Conservation (phyloP, 1,140 invertebrate genomes). For the Drosophila subobscura region DNA sequence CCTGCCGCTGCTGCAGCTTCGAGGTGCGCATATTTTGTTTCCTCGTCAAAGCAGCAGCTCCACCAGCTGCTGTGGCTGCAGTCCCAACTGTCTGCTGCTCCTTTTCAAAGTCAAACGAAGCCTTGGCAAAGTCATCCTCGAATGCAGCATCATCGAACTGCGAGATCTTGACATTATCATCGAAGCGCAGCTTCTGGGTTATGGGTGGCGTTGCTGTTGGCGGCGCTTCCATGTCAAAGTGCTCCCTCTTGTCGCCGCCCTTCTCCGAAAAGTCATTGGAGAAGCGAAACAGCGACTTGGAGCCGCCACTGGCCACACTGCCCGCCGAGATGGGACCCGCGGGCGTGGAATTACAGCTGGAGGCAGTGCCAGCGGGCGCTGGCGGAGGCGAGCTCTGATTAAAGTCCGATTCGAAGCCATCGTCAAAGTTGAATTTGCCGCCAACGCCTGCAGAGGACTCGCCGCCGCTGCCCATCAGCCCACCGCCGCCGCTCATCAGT, state of each 20-base stretch:
- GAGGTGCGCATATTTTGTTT: slow-evolving; percentile 73
- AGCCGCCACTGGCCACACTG: slow-evolving; percentile 34
- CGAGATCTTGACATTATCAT: slow-evolving; percentile 83
- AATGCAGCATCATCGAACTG: slow-evolving; percentile 82
- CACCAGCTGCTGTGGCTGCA: slow-evolving; percentile 1
- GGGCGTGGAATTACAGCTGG: slow-evolving; percentile 77
- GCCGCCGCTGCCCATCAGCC: slow-evolving; percentile 60
- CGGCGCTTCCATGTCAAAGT: slow-evolving; percentile 57
- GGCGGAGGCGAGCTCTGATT: slow-evolving; percentile 80
- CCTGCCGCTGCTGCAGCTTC: slow-evolving; percentile 78
- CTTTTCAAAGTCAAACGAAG: slow-evolving; percentile 80
- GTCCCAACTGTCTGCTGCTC: slow-evolving; percentile 57
- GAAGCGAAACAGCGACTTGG: slow-evolving; percentile 84
- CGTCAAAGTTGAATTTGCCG: slow-evolving; percentile 80
- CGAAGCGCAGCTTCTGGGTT: slow-evolving; percentile 81
- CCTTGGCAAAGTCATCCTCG: slow-evolving; percentile 83
- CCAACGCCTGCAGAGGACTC: slow-evolving; percentile 58
- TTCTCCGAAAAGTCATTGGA: slow-evolving; percentile 85
- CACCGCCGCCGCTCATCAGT: slow-evolving; percentile 21
- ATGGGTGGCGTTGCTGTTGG: slow-evolving; percentile 63
- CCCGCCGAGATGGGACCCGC: slow-evolving; percentile 56
- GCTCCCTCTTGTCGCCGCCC: slow-evolving; percentile 78
- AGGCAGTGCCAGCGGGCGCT: slow-evolving; percentile 75
- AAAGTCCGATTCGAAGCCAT: slow-evolving; percentile 83
- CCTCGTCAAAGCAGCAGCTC: slow-evolving; percentile 44